These are phyloP conservation scores for Chiloscyllium punctatum DNA, from an alignment of 2,797 vertebrate genomes.

Conservation along the genomic window DNA sequence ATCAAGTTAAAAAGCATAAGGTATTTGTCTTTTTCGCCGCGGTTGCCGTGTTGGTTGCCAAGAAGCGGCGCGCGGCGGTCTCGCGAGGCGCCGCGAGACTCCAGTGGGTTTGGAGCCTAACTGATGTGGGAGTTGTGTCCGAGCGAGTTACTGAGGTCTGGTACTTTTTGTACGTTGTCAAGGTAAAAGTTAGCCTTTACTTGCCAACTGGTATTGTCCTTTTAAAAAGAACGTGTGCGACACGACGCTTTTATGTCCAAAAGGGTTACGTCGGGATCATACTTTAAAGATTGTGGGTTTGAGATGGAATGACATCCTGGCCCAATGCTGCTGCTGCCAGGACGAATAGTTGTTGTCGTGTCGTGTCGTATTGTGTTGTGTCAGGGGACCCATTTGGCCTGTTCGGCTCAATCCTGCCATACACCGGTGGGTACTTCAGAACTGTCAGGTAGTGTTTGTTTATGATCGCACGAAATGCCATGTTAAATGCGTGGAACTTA, in stretches of 20 bases:
- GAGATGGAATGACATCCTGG: neutral
- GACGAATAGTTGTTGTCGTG: neutral
- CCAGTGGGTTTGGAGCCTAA: neutral
- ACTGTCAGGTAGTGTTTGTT: neutral
- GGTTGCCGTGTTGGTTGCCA: slow-evolving; percentile 36
- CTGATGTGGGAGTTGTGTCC: neutral
- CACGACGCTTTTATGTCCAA: neutral
- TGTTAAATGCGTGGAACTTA: neutral
- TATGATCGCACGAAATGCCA: neutral
- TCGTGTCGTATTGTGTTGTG: neutral
- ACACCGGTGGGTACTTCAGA: neutral
- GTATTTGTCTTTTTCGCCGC: neutral
- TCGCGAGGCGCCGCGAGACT: neutral
- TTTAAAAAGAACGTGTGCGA: neutral
- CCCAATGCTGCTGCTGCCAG: neutral
- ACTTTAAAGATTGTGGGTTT: neutral
- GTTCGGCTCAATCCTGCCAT: neutral
- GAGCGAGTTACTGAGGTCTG: neutral
- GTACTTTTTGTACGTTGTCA: no score
- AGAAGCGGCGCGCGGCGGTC: neutral
- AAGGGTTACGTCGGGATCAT: neutral
- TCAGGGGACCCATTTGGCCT: neutral
- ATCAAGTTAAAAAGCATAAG: neutral
- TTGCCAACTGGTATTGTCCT: neutral
- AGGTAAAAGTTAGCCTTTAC: neutral